Percentiles rank a stretch among this genome's conserved stretches.
These are phyloP conservation scores for Narcine bancroftii DNA, from an alignment of 2,113 vertebrate genomes.

Conservation along the genomic window DNA sequence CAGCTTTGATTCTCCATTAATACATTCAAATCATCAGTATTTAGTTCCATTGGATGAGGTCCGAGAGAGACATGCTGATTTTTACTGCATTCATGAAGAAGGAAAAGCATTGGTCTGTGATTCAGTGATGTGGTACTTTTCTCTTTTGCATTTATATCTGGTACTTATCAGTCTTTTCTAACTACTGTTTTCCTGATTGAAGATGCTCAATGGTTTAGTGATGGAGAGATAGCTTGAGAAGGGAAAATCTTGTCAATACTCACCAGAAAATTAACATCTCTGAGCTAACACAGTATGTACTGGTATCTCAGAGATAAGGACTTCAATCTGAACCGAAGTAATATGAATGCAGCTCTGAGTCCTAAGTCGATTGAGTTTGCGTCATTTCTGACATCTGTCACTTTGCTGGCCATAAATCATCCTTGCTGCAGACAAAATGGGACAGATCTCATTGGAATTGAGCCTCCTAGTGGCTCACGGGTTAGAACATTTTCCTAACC, in stretches of 20 bases:
- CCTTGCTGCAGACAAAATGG: not conserved
- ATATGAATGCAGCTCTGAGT: not conserved
- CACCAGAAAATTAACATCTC: not conserved
- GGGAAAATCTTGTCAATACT: not conserved
- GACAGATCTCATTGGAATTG: not conserved
- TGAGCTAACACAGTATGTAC: not conserved
- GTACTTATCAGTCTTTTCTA: not conserved
- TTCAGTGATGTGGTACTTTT: not conserved
- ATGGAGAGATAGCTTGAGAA: not conserved
- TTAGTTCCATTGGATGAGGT: not conserved
- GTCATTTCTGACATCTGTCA: not conserved
- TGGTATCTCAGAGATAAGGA: not conserved
- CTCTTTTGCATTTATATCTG: not conserved
- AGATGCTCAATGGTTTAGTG: not conserved
- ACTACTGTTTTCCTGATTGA: not conserved
- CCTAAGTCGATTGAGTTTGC: not conserved
- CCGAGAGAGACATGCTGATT: not conserved
- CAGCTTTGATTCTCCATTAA: not conserved
- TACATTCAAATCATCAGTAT: not conserved
- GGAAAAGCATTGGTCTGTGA: not conserved
- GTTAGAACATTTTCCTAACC: no score
- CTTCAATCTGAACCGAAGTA: not conserved
- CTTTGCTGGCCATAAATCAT: not conserved
- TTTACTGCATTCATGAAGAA: not conserved
- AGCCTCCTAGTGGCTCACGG: no score